A percentile compares a stretch with the other conserved stretches of the same genome.
These are phyloP conservation scores for Cyrtonyx montezumae DNA, from an alignment of 2,113 vertebrate species.

Conservation along the genomic window DNA sequence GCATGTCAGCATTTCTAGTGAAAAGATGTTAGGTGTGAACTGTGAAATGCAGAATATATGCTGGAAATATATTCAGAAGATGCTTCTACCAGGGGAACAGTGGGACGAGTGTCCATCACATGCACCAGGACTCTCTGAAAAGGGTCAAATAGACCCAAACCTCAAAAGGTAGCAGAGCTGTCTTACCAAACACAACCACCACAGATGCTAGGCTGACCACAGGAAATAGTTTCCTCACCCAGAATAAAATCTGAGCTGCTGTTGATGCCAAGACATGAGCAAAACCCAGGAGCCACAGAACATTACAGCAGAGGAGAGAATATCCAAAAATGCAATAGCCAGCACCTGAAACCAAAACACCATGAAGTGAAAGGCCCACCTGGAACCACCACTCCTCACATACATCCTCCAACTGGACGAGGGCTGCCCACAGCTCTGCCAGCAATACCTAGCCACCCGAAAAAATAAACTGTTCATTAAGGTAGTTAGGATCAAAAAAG, in stretches of 20 bases:
- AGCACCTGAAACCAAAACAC: not conserved
- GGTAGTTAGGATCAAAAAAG: not conserved
- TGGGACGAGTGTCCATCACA: not conserved
- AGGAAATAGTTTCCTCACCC: not conserved
- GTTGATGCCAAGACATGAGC: not conserved
- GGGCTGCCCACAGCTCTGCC: fast-evolving
- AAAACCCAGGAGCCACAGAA: not conserved
- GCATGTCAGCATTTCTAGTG: not conserved
- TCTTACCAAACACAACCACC: too few species aligned
- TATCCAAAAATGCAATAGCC: not conserved
- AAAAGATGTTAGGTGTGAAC: not conserved
- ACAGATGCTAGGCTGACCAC: not conserved
- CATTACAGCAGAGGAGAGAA: not conserved
- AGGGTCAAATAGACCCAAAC: not conserved
- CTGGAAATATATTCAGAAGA: not conserved
- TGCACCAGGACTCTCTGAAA: not conserved
- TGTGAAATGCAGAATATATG: not conserved
- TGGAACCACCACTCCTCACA: not conserved
- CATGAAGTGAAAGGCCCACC: fast-evolving
- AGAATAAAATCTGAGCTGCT: not conserved
- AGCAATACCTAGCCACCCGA: not conserved
- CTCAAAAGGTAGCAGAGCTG: not conserved
- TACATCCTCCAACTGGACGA: not conserved
- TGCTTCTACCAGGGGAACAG: not conserved
- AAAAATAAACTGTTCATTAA: not conserved